Evolutionary conservation across 2,113 vertebrate genomes (phyloP).

Genomic region (Aldabrachelys gigantea): DNA sequence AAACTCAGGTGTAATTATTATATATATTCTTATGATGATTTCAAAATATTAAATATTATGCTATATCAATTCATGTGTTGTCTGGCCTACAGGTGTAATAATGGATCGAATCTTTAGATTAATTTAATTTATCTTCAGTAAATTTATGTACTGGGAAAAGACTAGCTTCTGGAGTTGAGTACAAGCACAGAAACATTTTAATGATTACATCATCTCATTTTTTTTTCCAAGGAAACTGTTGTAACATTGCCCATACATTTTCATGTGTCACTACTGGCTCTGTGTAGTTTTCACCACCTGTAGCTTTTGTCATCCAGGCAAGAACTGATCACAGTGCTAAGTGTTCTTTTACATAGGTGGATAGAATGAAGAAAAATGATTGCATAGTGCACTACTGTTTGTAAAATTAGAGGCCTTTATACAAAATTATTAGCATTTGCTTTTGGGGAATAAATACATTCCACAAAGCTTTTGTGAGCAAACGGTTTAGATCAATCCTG

Average conservation of each 20-base stretch:
- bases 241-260: constrained; percentile 70
- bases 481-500: background rate
- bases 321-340: constrained; percentile 50
- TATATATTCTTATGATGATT: constrained; percentile 81
- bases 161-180: constrained; percentile 76
- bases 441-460: constrained; percentile 59
- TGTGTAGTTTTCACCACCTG: constrained; percentile 42
- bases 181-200: constrained; percentile 82
- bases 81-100: constrained; percentile 78
- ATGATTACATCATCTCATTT: constrained; percentile 83
- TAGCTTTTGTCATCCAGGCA: constrained; percentile 65
- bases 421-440: constrained; percentile 44
- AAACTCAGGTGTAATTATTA: constrained; percentile 88
- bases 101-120: constrained; percentile 77
- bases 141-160: constrained; percentile 77
- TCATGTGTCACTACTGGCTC: constrained; percentile 63
- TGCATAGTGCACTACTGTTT: constrained; percentile 37
- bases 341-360: constrained; percentile 39
- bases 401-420: constrained; percentile 56
- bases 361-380: constrained; percentile 29
- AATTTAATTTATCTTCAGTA: constrained; percentile 83
- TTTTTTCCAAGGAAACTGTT: constrained; percentile 57
- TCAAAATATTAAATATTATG: constrained; percentile 80
- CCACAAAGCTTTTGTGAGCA: constrained; percentile 57
- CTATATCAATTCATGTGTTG: constrained; percentile 75